A percentile compares a stretch with the other conserved stretches of the same genome.
Conservation (phyloP, 2,113 vertebrate genomes). For the Triplophysa tibetana region DNA sequence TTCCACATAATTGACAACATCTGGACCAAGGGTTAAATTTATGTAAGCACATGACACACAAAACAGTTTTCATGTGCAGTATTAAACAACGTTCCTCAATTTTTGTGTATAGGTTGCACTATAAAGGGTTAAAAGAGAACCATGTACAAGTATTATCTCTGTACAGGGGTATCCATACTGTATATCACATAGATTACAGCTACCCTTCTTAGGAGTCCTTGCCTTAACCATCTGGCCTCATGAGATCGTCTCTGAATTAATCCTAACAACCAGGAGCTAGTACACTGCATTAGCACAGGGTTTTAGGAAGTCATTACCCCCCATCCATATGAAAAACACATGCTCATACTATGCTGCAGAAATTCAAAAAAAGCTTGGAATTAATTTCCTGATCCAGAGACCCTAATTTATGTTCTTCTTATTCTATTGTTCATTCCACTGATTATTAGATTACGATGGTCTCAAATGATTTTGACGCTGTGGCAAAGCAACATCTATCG, state of each 20-base stretch:
- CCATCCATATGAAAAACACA: background rate
- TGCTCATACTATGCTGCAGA: background rate
- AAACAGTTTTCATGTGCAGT: background rate
- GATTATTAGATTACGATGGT: conserved; percentile 5
- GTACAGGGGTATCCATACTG: background rate
- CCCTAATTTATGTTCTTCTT: background rate
- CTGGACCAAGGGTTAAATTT: background rate
- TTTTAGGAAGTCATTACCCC: background rate
- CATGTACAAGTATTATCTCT: conserved; percentile 20
- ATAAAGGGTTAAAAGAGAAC: background rate
- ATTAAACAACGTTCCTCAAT: background rate
- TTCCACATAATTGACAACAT: background rate
- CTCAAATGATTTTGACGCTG: background rate
- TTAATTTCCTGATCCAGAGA: too few relatives aligned
- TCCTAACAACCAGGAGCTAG: conserved; percentile 13
- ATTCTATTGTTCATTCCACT: background rate
- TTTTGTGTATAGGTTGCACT: background rate
- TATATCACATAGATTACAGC: conserved; percentile 40
- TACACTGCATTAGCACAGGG: background rate
- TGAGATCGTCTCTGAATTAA: conserved; percentile 12
- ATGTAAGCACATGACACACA: too few relatives aligned
- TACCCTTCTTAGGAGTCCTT: conserved; percentile 25
- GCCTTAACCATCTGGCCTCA: conserved; percentile 33
- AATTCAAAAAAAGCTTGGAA: too few relatives aligned
- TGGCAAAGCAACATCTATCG: too few relatives aligned